phyloP scores from a whole-genome alignment of 2,888 invertebrate species.

The Exephanes ischioxanthus region DNA sequence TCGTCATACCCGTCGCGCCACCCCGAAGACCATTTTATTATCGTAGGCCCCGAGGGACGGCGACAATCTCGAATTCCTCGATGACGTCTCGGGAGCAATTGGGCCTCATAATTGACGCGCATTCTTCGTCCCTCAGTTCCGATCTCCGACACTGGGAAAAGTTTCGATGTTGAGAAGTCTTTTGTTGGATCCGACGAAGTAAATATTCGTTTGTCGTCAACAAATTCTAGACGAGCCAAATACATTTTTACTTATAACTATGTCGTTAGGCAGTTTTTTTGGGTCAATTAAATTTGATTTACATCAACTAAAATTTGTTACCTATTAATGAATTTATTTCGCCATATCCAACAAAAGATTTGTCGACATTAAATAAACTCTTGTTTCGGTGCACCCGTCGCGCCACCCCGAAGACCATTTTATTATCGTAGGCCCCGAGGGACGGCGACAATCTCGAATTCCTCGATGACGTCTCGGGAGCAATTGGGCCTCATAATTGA shows the following conservation, averaged over 20 bases:
- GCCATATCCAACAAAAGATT: too few relatives aligned
- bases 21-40: conserved; percentile 37
- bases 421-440: conserved; percentile 12
- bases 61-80: conserved; percentile 34
- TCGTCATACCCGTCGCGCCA: conserved; percentile 17
- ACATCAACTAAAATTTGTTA: too few relatives aligned
- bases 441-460: conserved; percentile 29
- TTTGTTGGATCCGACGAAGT: neutral
- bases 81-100: conserved; percentile 32
- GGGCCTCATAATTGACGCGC: neutral
- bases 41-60: neutral
- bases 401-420: conserved; percentile 35
- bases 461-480: conserved; percentile 26
- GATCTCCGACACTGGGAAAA: conserved; percentile 6
- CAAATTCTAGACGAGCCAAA: too few relatives aligned
- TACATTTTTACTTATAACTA: too few relatives aligned
- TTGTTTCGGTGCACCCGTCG: neutral
- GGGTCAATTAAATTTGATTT: too few relatives aligned
- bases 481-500: conserved; percentile 21
- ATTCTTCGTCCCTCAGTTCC: neutral
- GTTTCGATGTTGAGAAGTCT: neutral
- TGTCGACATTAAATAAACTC: too few relatives aligned
- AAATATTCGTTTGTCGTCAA: neutral
- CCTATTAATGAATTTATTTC: too few relatives aligned
- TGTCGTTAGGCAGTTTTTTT: too few relatives aligned